Evolutionary conservation across 2,888 invertebrate species (phyloP), one percentile per base, ranked within the genome.

Genomic region (Ormyrus labotus): DNA sequence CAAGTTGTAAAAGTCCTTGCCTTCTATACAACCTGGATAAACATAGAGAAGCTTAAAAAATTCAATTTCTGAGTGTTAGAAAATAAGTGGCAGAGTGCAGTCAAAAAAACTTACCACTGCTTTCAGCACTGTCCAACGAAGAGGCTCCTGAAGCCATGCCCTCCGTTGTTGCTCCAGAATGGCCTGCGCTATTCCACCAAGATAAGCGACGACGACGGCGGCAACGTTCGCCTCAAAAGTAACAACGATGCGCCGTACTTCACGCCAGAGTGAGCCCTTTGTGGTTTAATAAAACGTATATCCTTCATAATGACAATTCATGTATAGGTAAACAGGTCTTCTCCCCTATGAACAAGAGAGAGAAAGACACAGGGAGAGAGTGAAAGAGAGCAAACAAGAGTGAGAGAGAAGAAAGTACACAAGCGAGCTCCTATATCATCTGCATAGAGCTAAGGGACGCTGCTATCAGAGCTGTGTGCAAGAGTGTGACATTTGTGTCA

Each of bases 101-200:
- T 34, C 34, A 34, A 34, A 34, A 53, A 69, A 84, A 89, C 93
- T 92, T 90, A 94, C 95, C 95, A 92, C 94, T 95, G 91, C 95
- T 95, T 89, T 94, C 95, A 91, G 94, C 95, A 91, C 95, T 95
- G 90, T 95, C 95, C 92, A 95, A 92, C 86, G 95, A 95, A 88
- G 95, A 95, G 90, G 95, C 95, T 87, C 94, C 95, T 90, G 95
- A 95, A 92, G 95, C 95, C 95, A 95, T 95, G 90, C 91, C 91
- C 86, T 87, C 87, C 82, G 87, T 85, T 34, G 34, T 34, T 64
- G 71, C 65, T 78, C 67, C 47, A 47, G 53, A 47, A 80, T 70
- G 11, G 86, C 84, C 83, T 84, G 83, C 81, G 85, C 80, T 87
- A 85, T 83, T 86, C 85, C 84, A 86, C 85, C 81, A 83, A 85